These are phyloP conservation scores for Camponotus floridanus DNA, from an alignment of 1,140 invertebrate species.

Conservation along the genomic window DNA sequence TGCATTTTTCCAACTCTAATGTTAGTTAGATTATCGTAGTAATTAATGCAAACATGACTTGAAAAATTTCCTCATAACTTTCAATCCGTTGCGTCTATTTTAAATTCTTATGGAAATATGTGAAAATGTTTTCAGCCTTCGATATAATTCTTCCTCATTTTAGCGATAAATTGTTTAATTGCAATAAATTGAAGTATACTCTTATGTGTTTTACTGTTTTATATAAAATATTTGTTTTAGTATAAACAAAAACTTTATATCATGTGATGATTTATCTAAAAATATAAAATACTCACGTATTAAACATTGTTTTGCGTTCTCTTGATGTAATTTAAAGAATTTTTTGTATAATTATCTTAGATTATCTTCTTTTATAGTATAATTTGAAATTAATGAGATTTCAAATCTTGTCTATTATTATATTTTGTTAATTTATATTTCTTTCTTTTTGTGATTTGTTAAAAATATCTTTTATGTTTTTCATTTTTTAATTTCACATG, in stretches of 20 bases:
- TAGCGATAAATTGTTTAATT: neutral
- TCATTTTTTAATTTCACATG: neutral
- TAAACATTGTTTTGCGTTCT: no score
- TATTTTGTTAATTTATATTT: neutral
- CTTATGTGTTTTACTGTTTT: neutral
- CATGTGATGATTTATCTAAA: neutral
- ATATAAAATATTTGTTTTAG: constrained; percentile 6
- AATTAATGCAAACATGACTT: constrained; percentile 20
- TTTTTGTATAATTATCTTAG: no score
- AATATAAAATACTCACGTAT: no score
- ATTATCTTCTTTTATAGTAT: neutral
- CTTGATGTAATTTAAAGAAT: no score
- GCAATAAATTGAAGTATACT: neutral
- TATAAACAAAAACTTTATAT: neutral
- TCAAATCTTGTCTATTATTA: neutral
- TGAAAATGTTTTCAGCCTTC: neutral
- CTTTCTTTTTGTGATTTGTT: neutral
- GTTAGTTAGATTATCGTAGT: neutral
- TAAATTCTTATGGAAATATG: neutral
- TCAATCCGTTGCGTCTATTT: neutral
- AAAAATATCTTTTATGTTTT: neutral
- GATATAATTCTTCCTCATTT: neutral
- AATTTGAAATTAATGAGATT: neutral
- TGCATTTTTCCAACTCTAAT: neutral
- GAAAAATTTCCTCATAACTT: neutral